A percentile compares a stretch with the other conserved stretches of the same genome.
These are phyloP conservation scores for Phenacoccus solenopsis DNA, from an alignment of 1,140 invertebrate genomes.

Conservation along the genomic window DNA sequence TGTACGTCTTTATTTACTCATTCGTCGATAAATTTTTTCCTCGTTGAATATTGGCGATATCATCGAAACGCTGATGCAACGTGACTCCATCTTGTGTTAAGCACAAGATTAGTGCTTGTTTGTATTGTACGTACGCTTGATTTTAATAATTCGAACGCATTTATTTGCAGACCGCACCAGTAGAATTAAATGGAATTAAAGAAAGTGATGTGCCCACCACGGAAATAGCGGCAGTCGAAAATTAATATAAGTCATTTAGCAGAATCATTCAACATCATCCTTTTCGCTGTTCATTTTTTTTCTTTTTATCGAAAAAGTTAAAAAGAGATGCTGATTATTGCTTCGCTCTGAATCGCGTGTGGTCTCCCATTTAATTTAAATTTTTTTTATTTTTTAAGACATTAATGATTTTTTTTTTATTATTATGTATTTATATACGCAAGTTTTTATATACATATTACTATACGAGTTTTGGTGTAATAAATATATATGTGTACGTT, in stretches of 20 bases:
- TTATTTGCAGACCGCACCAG: background rate
- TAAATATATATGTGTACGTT: background rate
- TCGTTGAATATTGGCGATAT: too few relatives aligned
- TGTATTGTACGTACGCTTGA: too few relatives aligned
- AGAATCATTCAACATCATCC: background rate
- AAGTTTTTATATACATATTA: background rate
- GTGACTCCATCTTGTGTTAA: too few relatives aligned
- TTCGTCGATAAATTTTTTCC: too few relatives aligned
- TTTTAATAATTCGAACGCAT: background rate
- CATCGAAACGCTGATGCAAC: too few relatives aligned
- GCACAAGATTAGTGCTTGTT: too few relatives aligned
- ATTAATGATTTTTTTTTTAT: background rate
- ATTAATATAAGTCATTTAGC: background rate
- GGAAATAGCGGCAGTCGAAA: background rate
- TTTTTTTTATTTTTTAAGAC: conserved; percentile 4
- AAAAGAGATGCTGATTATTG: background rate
- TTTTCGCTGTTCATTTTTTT: background rate
- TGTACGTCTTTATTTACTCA: too few relatives aligned
- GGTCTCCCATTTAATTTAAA: background rate
- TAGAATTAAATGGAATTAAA: background rate
- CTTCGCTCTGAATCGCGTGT: background rate
- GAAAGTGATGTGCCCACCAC: background rate
- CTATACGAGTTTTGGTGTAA: background rate
- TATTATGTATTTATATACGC: background rate
- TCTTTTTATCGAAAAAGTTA: background rate